Evolutionary conservation across 1,140 invertebrate genomes (phyloP).

Genomic region (Apis dorsata): DNA sequence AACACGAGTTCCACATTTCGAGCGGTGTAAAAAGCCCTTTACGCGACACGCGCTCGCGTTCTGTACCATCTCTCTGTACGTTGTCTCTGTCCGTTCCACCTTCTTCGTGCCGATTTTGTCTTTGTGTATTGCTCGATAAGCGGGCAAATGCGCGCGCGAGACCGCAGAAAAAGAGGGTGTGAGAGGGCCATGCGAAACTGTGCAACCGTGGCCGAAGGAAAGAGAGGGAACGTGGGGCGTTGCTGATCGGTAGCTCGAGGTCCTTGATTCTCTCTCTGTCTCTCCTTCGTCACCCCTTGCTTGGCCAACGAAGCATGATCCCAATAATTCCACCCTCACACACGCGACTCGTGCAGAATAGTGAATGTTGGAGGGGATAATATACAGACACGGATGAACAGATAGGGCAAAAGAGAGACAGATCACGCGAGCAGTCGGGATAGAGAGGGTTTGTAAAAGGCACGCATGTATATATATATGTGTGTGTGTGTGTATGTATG

Average conservation of each 20-base stretch:
- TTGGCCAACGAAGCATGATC: slow-evolving; percentile 50
- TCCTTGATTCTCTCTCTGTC: slow-evolving; percentile 36
- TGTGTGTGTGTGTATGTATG: background rate
- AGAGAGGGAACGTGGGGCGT: slow-evolving; percentile 25
- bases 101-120: slow-evolving; percentile 14
- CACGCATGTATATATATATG: background rate
- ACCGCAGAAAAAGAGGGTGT: background rate
- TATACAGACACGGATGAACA: slow-evolving; percentile 38
- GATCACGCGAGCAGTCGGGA: slow-evolving; percentile 23
- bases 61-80: background rate
- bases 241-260: slow-evolving; percentile 60
- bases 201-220: background rate
- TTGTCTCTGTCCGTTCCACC: slow-evolving; percentile 12
- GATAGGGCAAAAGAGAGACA: slow-evolving; percentile 43
- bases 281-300: slow-evolving; percentile 22
- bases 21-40: slow-evolving; percentile 40
- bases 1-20: slow-evolving; percentile 49
- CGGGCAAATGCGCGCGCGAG: background rate
- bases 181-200: slow-evolving; percentile 1
- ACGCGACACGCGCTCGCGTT: slow-evolving; percentile 23
- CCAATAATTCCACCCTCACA: slow-evolving; percentile 66
- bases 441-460: background rate
- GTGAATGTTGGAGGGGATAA: slow-evolving; percentile 8
- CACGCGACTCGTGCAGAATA: slow-evolving; percentile 34
- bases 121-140: slow-evolving; percentile 35